Base-by-base conservation (phyloP, 2,888 invertebrate genomes). In the Tachina lurida region DNA sequence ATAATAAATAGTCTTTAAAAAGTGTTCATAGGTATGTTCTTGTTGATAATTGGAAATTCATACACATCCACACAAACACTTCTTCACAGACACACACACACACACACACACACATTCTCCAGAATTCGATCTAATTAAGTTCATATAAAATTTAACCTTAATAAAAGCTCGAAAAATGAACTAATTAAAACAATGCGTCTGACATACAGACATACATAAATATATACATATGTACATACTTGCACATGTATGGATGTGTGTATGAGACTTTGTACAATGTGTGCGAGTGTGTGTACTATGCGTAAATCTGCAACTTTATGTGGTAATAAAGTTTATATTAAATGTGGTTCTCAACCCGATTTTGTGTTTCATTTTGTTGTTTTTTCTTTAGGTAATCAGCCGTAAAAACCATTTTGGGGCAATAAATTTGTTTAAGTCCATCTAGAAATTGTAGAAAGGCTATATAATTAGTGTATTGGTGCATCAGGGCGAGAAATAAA, bases 1-100 rank as follows among this genome's bases (percentile, higher is more conserved):
- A 47, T 58, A 80, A 67, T 80, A 73, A 80, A 74, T 80, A 67
- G 58, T 74, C 41, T 74, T 74, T 80, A 67, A 65, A 60, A 13
- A 54, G 62, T 54, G 39, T 54, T 45, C n/a, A 54, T 54, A n/a
- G n/a, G n/a, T n/a, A 63, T 31, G 19, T 39, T 71, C 10, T 73
- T 39, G n/a, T 17, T 47, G 19, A 47, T 65, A 70, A 45, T 47
- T 56, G 77, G 54, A 31, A 43, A 67, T 15, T 5, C 49, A 41
- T 47, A 60, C n/a, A 52, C 39, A 52, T 7, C 10, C 39, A 0
- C 31, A 41, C 43, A 68, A 13, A 17, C 13, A 68, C 12, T 52
- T 9, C 41, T 12, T 41, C 56, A n/a, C n/a, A n/a, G n/a, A n/a
- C n/a, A n/a, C n/a, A n/a, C n/a, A n/a, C n/a, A 17, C 9, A 49